These are phyloP conservation scores for Dolichopus griseipennis DNA, from an alignment of 2,888 invertebrate genomes.

Conservation along the genomic window DNA sequence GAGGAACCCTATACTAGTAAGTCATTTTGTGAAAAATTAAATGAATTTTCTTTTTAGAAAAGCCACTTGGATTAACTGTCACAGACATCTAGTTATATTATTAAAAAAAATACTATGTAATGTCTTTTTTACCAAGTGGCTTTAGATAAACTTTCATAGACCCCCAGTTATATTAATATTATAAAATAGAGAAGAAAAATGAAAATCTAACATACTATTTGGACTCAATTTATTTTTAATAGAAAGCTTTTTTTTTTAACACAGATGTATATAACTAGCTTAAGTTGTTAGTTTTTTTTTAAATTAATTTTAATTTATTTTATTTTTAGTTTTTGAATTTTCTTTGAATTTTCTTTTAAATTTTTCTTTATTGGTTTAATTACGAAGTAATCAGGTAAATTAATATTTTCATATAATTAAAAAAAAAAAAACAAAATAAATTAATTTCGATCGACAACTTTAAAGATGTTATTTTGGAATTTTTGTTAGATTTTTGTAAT, in stretches of 20 bases:
- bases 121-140: too few species aligned
- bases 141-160: too few species aligned
- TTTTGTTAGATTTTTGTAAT: too few species aligned
- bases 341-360: neutral
- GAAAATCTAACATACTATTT: neutral
- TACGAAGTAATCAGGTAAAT: constrained; percentile 5
- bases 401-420: neutral
- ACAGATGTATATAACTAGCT: constrained; percentile 6
- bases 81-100: too few species aligned
- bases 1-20: too few species aligned
- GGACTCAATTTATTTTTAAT: constrained; percentile 6
- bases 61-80: too few species aligned
- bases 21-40: too few species aligned
- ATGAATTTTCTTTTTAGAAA: too few species aligned
- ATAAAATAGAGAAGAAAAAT: too few species aligned
- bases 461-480: neutral
- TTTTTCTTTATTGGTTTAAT: neutral
- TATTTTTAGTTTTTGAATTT: neutral
- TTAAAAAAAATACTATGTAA: too few species aligned
- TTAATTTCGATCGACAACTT: neutral
- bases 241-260: constrained; percentile 2
- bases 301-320: neutral
- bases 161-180: too few species aligned
- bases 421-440: too few species aligned
- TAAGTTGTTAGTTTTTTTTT: neutral